Conservation (phyloP, 2,888 invertebrate genomes). For the Abrostola tripartita region DNA sequence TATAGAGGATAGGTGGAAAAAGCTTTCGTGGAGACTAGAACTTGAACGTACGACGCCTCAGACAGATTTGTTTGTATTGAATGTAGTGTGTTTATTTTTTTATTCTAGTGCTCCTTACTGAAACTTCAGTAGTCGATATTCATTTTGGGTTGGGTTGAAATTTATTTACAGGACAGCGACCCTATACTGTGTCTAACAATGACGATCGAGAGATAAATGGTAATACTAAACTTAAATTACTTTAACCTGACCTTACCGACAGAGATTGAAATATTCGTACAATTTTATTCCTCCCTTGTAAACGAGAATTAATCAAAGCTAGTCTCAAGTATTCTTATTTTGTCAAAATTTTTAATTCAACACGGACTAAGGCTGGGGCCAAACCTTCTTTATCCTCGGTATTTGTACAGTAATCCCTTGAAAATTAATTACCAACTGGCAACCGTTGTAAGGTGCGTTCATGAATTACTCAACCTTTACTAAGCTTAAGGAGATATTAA, state of each 20-base stretch:
- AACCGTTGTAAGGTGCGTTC: slow-evolving; percentile 65
- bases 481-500: slow-evolving; percentile 69
- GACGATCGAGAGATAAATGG: too few species aligned
- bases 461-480: slow-evolving; percentile 68
- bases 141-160: slow-evolving; percentile 44
- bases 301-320: background rate
- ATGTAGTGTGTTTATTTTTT: slow-evolving; percentile 65
- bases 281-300: too few species aligned
- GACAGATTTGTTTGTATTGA: slow-evolving; percentile 82
- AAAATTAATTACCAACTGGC: slow-evolving; percentile 82
- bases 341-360: slow-evolving; percentile 74
- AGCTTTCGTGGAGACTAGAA: slow-evolving; percentile 74
- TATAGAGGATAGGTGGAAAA: slow-evolving; percentile 85
- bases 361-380: slow-evolving; percentile 69
- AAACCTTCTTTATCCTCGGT: slow-evolving; percentile 75
- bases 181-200: background rate
- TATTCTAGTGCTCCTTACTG: slow-evolving; percentile 43
- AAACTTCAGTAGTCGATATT: slow-evolving; percentile 51
- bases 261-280: background rate
- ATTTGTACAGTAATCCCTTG: slow-evolving; percentile 83
- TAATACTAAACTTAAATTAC: background rate
- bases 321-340: slow-evolving; percentile 61
- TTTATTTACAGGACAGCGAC: slow-evolving; percentile 12
- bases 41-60: slow-evolving; percentile 70
- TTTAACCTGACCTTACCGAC: background rate